Evolutionary conservation across 2,797 vertebrate species (phyloP), one percentile per base, ranked within the genome.

Genomic region (Phoeniculus purpureus): DNA sequence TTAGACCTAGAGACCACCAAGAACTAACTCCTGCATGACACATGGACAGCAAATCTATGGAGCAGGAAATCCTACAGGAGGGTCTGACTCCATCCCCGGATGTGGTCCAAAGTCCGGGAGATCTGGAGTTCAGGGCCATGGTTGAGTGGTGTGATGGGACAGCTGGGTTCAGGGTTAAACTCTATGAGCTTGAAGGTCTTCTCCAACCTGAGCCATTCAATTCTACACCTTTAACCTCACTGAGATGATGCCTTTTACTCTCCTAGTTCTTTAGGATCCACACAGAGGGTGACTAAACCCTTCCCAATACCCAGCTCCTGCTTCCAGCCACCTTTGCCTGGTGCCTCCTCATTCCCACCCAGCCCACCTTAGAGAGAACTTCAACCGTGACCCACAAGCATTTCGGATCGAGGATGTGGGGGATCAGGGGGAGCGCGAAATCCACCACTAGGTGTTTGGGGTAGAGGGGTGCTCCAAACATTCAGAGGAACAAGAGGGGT

Each of bases 361-460:
- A 31, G 59, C 70, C 16, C 23, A 32, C 13, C 37, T 37, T 12
- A 37, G 37, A 37, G 37, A 37, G 37, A 37, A 37, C 37, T 37
- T 21, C 51, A 74, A 25, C 23, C 50, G 6, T 12, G 48, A 50
- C 47, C 43, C 43, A 43, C 18, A 64, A 54, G 47, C 47, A 48
- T 16, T 16, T 21, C 15, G 47, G 47, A 21, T 48, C 19, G 9
- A 48, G 47, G 19, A 20, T 48, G 20, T 20, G 47, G 47, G 20
- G 14, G 17, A 8, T 3, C 20, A 27, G 40, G 0, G 0, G 32
- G 37, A 37, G 65, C 10, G 26, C 62, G 45, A 73, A 61, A 88
- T 13, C 26, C 55, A 26, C 37, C 50, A 9, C 17, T 6, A 22
- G 18, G 29, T 10, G 22, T 1, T 2, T 29, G 51, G 70, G 74